Evolutionary conservation across 2,113 vertebrate species (phyloP), one percentile per base, ranked within the genome.

Genomic region (Cyanistes caeruleus): DNA sequence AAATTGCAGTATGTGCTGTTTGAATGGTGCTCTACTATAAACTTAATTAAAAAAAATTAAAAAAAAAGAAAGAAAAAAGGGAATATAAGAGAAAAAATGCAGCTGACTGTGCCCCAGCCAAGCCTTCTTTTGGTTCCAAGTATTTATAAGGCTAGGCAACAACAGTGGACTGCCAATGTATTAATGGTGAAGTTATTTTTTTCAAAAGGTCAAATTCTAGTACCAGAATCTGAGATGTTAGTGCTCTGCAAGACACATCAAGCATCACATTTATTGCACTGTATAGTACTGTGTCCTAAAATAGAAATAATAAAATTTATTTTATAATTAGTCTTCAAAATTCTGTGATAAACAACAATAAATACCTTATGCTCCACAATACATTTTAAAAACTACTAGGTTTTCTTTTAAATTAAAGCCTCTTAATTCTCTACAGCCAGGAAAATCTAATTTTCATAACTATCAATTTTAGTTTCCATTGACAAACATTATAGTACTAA

Each of bases 1-100:
- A 69, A 83, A 78, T 33, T 95, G 88, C 90, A 96, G 85, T 92
- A 63, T 39, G 83, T 94, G 91, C 93, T 95, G 90, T 84, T 90
- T 89, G 78, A 95, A 96, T 79, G 88, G 86, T 93, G 76, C 83
- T 94, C 60, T 87, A 39, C 44, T 51, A 91, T 7, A 83, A 83
- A 85, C 58, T 20, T 16, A 41, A 84, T 62, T 24, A 2, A 46
- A 28, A 72, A 80, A 56, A 24, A 12, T 39, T 12, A 53, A 55
- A 33, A 39, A n/a, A 24, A 3, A 10, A 13, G 11, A 16, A 18
- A 10, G 52, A 15, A 28, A 37, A 51, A 27, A 6, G 19, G 25
- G 44, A n/a, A 7, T 39, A 39, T 39, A 39, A 3, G 18, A 27
- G 18, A 21, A 51, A 10, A n/a, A 37, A 51, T 15, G 14, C 41